Conservation (phyloP, 2,888 invertebrate genomes). For the Taphrorychus bicolor region DNA sequence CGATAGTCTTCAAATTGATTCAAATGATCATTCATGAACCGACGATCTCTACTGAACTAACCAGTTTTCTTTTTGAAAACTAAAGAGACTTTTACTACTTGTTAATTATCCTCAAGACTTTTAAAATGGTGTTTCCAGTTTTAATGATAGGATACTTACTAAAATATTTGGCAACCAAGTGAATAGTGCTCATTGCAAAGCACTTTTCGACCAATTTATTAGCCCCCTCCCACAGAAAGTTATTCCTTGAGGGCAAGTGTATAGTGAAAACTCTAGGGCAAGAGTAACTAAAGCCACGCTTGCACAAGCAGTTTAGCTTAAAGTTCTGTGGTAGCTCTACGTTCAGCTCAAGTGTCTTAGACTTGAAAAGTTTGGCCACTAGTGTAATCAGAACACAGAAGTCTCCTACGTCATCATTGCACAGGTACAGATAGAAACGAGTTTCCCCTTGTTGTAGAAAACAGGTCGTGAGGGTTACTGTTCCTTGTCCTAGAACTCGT, state of each 20-base stretch:
- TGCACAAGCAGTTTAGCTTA: slow-evolving; percentile 43
- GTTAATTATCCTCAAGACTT: too few relatives aligned
- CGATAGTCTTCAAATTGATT: too few relatives aligned
- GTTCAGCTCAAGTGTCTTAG: background rate
- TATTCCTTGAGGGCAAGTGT: slow-evolving; percentile 51
- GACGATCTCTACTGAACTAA: too few relatives aligned
- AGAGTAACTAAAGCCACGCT: slow-evolving; percentile 33
- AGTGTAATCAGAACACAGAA: slow-evolving; percentile 48
- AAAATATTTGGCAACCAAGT: slow-evolving; percentile 49
- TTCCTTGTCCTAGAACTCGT: slow-evolving; percentile 17
- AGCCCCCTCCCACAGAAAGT: slow-evolving; percentile 46
- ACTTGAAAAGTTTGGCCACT: slow-evolving; percentile 9
- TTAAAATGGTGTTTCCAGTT: too few relatives aligned
- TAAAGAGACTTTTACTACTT: too few relatives aligned
- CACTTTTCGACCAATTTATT: slow-evolving; percentile 44
- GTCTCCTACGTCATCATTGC: slow-evolving; percentile 48
- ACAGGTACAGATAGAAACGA: slow-evolving; percentile 46
- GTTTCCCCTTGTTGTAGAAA: slow-evolving; percentile 34
- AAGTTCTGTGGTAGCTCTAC: slow-evolving; percentile 28
- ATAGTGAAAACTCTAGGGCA: slow-evolving; percentile 49
- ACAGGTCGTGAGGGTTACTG: slow-evolving; percentile 19
- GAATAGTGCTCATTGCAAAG: slow-evolving; percentile 32
- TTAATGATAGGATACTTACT: slow-evolving; percentile 45
- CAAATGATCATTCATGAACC: too few relatives aligned
- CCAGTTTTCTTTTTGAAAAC: too few relatives aligned